Evolutionary conservation across 2,113 vertebrate genomes (phyloP), one percentile per base, ranked within the genome.

Genomic region (Periophthalmodon schlosseri): DNA sequence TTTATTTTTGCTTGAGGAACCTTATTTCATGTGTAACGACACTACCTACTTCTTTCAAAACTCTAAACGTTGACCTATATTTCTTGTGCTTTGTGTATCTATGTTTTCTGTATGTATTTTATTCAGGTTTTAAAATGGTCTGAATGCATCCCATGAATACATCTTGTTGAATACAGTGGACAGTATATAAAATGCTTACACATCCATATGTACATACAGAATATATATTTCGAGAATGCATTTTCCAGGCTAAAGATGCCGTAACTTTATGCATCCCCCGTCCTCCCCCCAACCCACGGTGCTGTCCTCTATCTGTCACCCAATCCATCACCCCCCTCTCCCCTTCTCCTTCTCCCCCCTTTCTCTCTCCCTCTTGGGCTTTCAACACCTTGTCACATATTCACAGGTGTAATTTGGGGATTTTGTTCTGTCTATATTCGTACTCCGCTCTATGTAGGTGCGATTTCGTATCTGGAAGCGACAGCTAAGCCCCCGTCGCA

Each of bases 251-350:
- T 70, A 60, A 61, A 77, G 64, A 65, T 52, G 69, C 72, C 56
- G 72, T 34, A 63, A 63, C 57, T 69, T 64, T 44, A 57, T 46
- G 49, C 33, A 5, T 18, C 49, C 2, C 39, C 24, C 49, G 0
- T 28, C 63, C 47, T 46, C 33, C 33, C 14, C n/a, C 57, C 57
- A 60, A 36, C 54, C n/a, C 16, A 20, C 75, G 54, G 67, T 21
- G 28, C 77, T 54, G 82, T 86, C 80, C 84, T 87, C 83, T 91
- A 78, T 81, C 78, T 85, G 86, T 90, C 86, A 86, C 76, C 75
- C 57, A n/a, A 86, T 87, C 83, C 81, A 89, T 88, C 84, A 88
- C 80, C 14, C 60, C 60, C 15, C 5, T 13, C 24, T 84, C 76
- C 68, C 69, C 81, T 60, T 70, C 69, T 73, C 8, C 72, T 74